A percentile compares a stretch with the other conserved stretches of the same genome.
Conservation (phyloP, 2,113 vertebrate species). For the Alethe diademata region DNA sequence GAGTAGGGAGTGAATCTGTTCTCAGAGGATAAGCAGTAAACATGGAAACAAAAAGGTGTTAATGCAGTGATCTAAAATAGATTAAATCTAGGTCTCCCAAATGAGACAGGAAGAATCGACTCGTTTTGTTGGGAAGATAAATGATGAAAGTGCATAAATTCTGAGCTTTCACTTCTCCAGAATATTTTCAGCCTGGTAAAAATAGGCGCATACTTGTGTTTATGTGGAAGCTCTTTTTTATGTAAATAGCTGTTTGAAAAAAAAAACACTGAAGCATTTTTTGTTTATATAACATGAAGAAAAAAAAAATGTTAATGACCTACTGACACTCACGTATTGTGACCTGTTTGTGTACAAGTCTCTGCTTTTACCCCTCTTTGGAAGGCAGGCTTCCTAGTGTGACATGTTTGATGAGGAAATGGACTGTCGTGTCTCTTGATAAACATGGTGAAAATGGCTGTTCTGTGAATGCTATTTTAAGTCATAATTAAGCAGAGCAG, state of each 20-base stretch:
- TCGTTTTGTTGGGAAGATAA: neutral
- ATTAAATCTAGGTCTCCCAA: constrained; percentile 45
- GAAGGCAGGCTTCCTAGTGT: constrained; percentile 21
- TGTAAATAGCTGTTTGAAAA: constrained; percentile 16
- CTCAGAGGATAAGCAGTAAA: constrained; percentile 23
- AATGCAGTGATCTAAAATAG: constrained; percentile 41
- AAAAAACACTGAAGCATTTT: constrained; percentile 1
- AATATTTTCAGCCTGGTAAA: constrained; percentile 21
- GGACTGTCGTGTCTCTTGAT: constrained; percentile 22
- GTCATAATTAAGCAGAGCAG: constrained; percentile 1
- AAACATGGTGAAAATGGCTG: constrained; percentile 45
- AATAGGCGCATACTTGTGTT: neutral
- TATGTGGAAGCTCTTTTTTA: neutral
- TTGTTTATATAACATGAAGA: neutral
- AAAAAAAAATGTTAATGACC: neutral
- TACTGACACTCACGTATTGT: constrained; percentile 14
- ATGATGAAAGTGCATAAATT: constrained; percentile 28
- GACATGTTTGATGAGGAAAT: constrained; percentile 56
- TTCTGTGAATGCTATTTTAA: constrained; percentile 44
- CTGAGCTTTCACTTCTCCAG: constrained; percentile 8
- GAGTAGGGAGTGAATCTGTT: neutral
- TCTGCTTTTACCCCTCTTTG: neutral
- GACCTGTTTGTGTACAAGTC: constrained; percentile 15
- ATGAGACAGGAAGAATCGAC: neutral
- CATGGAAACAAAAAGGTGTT: constrained; percentile 31